phyloP scores from a whole-genome alignment of 2,797 vertebrate genomes.

The Oryzias dopingdopingensis region DNA sequence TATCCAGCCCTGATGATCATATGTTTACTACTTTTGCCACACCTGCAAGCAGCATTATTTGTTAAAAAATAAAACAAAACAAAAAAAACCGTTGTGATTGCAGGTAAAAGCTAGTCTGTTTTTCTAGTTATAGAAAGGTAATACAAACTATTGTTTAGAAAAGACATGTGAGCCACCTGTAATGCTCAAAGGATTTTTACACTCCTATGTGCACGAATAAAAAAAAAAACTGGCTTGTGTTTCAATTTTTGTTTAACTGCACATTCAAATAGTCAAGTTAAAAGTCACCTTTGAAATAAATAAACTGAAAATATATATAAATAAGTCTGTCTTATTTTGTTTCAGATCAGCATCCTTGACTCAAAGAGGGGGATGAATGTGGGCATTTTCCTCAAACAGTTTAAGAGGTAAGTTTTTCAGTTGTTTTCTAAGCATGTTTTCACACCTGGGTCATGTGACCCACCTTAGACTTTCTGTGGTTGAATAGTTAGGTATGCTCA shows the following conservation, averaged over 20 bases:
- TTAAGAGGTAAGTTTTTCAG: constrained; percentile 89
- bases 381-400: constrained; percentile 98
- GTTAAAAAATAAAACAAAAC: constrained; percentile 1
- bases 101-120: constrained; percentile 29
- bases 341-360: constrained; percentile 91
- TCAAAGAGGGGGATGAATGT: constrained; percentile 98
- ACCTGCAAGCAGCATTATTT: constrained; percentile 2
- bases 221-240: not conserved
- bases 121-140: constrained; percentile 25
- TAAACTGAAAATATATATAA: no score
- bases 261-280: constrained; percentile 2
- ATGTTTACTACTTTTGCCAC: not conserved
- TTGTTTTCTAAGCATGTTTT: not conserved
- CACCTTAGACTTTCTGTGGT: no score
- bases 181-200: constrained; percentile 48
- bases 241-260: not conserved
- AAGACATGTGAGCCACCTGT: constrained; percentile 19
- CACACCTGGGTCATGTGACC: no score
- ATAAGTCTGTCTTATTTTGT: constrained; percentile 40
- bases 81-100: not conserved
- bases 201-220: no score
- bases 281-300: not conserved
- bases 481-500: no score
- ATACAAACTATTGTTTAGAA: constrained; percentile 32
- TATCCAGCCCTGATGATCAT: not conserved